Conservation (phyloP, 2,888 invertebrate species). For the Eristalinus aeneus region DNA sequence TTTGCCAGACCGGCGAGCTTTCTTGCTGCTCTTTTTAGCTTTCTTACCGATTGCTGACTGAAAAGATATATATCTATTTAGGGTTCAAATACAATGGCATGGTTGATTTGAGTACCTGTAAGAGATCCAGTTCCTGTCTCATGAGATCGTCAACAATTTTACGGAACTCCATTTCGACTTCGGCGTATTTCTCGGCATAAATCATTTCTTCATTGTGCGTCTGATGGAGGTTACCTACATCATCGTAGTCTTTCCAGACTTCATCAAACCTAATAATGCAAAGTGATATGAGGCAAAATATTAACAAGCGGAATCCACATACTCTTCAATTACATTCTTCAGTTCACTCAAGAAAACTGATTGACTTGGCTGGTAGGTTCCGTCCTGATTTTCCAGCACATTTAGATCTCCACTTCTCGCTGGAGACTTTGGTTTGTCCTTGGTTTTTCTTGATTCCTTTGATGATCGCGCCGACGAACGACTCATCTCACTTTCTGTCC, state of each 20-base stretch:
- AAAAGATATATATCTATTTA: neutral
- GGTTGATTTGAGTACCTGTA: conserved; percentile 81
- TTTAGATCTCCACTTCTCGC: conserved; percentile 81
- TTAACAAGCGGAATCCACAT: conserved; percentile 71
- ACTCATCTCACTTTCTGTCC: conserved; percentile 90
- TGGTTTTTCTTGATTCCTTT: conserved; percentile 90
- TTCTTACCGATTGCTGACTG: conserved; percentile 86
- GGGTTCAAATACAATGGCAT: conserved; percentile 76
- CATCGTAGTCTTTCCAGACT: conserved; percentile 91
- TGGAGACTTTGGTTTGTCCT: conserved; percentile 86
- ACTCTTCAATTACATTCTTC: conserved; percentile 87
- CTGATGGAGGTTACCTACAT: conserved; percentile 87
- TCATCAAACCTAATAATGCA: conserved; percentile 85
- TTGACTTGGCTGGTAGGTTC: conserved; percentile 84
- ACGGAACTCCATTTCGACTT: conserved; percentile 91
- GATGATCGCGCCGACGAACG: conserved; percentile 89
- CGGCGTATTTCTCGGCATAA: conserved; percentile 89
- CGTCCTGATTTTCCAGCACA: conserved; percentile 85
- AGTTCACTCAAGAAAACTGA: conserved; percentile 89
- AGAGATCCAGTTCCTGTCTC: conserved; percentile 85
- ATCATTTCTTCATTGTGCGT: conserved; percentile 91
- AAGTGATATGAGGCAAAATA: neutral
- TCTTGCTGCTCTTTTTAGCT: conserved; percentile 88
- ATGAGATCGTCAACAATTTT: conserved; percentile 90
- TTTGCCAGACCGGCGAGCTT: conserved; percentile 89